Percentiles rank a stretch among this genome's conserved stretches.
Conservation (phyloP, 2,888 invertebrate species). For the Trichacis sp. region DNA sequence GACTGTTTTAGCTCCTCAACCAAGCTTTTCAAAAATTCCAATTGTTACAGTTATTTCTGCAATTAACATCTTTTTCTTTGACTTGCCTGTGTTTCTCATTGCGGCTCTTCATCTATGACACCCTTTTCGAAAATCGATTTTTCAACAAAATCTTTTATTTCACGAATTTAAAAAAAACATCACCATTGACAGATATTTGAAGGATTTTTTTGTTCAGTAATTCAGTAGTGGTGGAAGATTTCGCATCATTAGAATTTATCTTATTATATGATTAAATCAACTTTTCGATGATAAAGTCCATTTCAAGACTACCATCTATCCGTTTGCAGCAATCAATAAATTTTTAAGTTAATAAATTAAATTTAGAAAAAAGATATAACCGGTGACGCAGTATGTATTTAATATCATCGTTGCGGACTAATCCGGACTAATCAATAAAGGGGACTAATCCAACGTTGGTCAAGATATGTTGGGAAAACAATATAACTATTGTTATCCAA, state of each 20-base stretch:
- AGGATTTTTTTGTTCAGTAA: conserved; percentile 39
- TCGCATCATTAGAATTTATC: conserved; percentile 44
- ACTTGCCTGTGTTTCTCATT: conserved; percentile 5
- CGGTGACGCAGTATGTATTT: too few relatives aligned
- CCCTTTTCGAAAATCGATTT: background rate
- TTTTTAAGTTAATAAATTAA: too few relatives aligned
- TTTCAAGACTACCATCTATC: conserved; percentile 47
- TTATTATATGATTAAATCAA: conserved; percentile 54
- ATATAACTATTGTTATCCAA: too few relatives aligned
- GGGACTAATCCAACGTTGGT: too few relatives aligned
- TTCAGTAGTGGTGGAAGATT: conserved; percentile 48
- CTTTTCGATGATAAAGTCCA: conserved; percentile 53
- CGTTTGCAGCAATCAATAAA: conserved; percentile 55
- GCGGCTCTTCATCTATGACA: background rate
- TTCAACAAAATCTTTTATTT: conserved; percentile 54
- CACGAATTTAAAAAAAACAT: conserved; percentile 47
- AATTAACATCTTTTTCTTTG: conserved; percentile 20
- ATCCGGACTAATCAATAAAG: too few relatives aligned
- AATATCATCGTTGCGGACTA: too few relatives aligned
- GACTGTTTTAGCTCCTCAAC: conserved; percentile 78
- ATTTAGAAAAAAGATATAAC: too few relatives aligned
- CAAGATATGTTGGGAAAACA: too few relatives aligned
- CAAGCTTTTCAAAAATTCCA: conserved; percentile 74
- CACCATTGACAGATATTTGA: conserved; percentile 34
- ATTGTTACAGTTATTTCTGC: conserved; percentile 72